These are phyloP conservation scores for Glaucidium brasilianum DNA, from an alignment of 2,113 vertebrate genomes.

Conservation along the genomic window DNA sequence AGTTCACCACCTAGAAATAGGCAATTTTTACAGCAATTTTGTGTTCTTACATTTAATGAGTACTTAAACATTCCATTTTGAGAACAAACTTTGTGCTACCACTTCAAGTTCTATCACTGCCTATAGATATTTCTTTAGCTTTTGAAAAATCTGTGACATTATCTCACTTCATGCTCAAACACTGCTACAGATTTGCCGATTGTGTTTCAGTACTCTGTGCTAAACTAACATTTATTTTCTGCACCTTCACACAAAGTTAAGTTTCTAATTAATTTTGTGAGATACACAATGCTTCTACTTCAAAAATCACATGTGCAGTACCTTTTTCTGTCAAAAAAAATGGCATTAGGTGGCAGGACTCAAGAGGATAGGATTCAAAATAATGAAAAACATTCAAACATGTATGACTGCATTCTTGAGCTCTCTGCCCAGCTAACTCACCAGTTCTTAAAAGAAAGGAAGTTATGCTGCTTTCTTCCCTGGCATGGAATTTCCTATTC, in stretches of 20 bases:
- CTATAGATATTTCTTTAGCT: not conserved
- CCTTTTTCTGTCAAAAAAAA: not conserved
- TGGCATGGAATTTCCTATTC: not conserved
- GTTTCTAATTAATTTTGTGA: not conserved
- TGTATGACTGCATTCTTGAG: not conserved
- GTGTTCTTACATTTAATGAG: slow-evolving; percentile 74
- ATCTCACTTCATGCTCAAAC: not conserved
- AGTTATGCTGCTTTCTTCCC: not conserved
- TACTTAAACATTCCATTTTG: slow-evolving; percentile 77
- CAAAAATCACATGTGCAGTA: not conserved
- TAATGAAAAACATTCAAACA: not conserved
- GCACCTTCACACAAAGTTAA: not conserved
- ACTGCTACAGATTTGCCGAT: not conserved
- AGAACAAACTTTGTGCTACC: slow-evolving; percentile 61
- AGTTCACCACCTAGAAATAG: slow-evolving; percentile 55
- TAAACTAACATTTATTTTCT: not conserved
- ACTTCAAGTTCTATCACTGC: not conserved
- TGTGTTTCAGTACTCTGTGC: not conserved
- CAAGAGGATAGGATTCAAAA: not conserved
- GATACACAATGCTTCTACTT: not conserved
- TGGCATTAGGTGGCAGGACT: not conserved
- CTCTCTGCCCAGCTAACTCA: not conserved
- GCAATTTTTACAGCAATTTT: slow-evolving; percentile 71
- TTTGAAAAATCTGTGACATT: not conserved
- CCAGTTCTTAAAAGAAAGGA: not conserved